Evolutionary conservation across 1,140 invertebrate genomes (phyloP), one percentile per base, ranked within the genome.

Genomic region (Nilaparvata lugens): DNA sequence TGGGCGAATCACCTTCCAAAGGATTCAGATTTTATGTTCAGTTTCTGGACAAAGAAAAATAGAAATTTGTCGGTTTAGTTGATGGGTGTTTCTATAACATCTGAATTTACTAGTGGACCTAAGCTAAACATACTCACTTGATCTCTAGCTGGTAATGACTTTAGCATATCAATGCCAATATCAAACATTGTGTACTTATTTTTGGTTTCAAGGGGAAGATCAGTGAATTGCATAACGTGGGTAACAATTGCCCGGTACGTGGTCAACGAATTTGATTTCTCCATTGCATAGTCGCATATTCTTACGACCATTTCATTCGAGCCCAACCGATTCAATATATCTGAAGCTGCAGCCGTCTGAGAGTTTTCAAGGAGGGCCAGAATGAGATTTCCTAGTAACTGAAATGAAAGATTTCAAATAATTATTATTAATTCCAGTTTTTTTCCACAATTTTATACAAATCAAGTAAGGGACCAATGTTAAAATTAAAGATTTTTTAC

Each of bases 131-230:
- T 35, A 35, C 38, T 21, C 38, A 65, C 52, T 48, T 62, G 60
- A 65, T 66, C 55, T 62, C 62, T 56, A 64, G 63, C 9, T 53
- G 59, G 28, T 56, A 52, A 43, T 69, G 38, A 23, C 11, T 14
- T 56, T 3, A 62, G 42, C 60, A 62, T 62, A 35, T 56, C 16
- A 31, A 62, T 48, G 48, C 60, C 55, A 42, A 62, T 51, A 16
- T 56, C 52, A 4, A 58, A 52, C 69, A 64, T 21, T 55, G 52
- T 59, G 64, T 70, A 71, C 64, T 74, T 74, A 4, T 60, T 53
- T 38, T 35, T 21, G 23, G 43, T 48, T 11, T 31, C 25, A 6
- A 51, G 9, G 2, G 52, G 43, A 4, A 35, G 13, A 25, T 21
- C 52, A 25, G 16, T 14, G 4, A 13, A 14, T 16, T 54, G 51